phyloP scores from a whole-genome alignment of 2,797 vertebrate species.

The Coccyzus lansbergi region DNA sequence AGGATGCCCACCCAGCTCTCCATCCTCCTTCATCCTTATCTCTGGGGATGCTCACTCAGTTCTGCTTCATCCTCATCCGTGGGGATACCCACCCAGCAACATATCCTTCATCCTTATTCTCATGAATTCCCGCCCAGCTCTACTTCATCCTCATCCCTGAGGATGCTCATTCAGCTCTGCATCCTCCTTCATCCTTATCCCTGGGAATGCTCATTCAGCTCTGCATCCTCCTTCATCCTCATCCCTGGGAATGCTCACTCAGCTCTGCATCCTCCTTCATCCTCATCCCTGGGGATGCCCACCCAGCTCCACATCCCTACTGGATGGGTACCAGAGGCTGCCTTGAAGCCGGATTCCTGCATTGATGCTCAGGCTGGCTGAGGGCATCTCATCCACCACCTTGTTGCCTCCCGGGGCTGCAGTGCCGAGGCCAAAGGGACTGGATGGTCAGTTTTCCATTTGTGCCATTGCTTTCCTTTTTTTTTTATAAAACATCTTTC shows the following conservation, averaged over 20 bases:
- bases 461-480: not conserved
- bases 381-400: not conserved
- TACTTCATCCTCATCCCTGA: not conserved
- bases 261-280: not conserved
- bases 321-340: not conserved
- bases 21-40: not conserved
- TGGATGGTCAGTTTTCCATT: not conserved
- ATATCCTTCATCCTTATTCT: not conserved
- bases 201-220: not conserved
- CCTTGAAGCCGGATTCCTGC: not conserved
- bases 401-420: not conserved
- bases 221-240: not conserved
- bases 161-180: not conserved
- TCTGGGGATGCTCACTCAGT: not conserved
- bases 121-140: not conserved
- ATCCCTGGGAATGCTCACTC: not conserved
- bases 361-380: not conserved
- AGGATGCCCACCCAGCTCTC: not conserved
- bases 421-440: accelerated
- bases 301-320: not conserved
- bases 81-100: not conserved
- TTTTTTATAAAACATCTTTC: not conserved
- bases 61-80: not conserved
- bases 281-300: not conserved
- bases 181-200: not conserved